Evolutionary conservation across 2,797 vertebrate genomes (phyloP), one percentile per base, ranked within the genome.

Genomic region (Tamandua tetradactyla): DNA sequence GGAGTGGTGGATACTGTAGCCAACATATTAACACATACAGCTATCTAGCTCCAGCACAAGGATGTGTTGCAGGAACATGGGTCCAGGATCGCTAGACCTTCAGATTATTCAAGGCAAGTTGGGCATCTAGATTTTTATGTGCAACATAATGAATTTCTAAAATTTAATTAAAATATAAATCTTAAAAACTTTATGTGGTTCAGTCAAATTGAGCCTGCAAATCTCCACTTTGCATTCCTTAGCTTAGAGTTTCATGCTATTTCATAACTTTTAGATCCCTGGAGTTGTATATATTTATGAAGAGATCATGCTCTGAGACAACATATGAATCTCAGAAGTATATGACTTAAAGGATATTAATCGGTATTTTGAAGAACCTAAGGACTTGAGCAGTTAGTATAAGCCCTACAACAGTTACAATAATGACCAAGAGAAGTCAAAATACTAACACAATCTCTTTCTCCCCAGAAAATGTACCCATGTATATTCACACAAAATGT

Each of bases 121-220:
- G 32, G 8, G 88, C 40, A 87, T 35, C 30, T 37, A 91, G 66
- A 69, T 17, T 69, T 52, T 92, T 64, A 32, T 15, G 0, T 62
- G 30, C 20, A 71, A 90, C 72, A 59, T 25, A 27, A 0, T 78
- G 20, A 81, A 87, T 80, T 62, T 94, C 37, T 81, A 84, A 76
- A 89, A 87, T 37, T n/a, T 81, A 94, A 62, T 64, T 69, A 86
- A 87, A 87, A 80, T 89, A 44, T 35, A 91, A 85, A 66, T 78
- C 55, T 94, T 86, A 22, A 91, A 71, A 88, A 49, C 2, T 37
- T 57, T 55, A 81, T 2, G 2, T 37, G 14, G 4, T 78, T 93
- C 64, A 66, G 23, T 87, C 12, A 87, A 42, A 79, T 3, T 88
- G 57, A 87, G 23, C 17, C 52, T 59, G 5, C 76, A 80, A 82